Conservation (phyloP, 2,113 vertebrate species). For the Rousettus leschenaultii region DNA sequence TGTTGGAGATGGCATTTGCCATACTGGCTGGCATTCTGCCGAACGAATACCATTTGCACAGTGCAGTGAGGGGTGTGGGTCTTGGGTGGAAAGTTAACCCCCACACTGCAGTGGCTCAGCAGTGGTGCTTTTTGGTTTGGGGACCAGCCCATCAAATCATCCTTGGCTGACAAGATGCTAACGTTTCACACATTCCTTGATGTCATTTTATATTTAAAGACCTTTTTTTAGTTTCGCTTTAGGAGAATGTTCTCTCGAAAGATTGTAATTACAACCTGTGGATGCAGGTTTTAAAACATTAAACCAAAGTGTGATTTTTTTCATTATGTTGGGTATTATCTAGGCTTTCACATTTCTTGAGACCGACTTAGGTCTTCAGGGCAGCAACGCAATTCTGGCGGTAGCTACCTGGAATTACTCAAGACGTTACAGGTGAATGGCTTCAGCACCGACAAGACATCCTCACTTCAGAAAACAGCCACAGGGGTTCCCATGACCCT, state of each 20-base stretch:
- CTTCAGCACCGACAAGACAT: neutral
- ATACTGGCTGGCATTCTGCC: neutral
- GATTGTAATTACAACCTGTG: neutral
- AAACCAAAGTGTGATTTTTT: neutral
- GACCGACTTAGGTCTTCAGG: neutral
- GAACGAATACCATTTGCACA: neutral
- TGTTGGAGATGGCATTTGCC: slow-evolving; percentile 29
- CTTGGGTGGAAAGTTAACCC: neutral
- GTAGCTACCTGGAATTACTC: neutral
- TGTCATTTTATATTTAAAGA: neutral
- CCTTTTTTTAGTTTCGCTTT: neutral
- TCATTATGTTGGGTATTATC: neutral
- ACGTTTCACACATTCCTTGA: neutral
- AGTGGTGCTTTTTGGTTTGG: neutral
- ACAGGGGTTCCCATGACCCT: no score
- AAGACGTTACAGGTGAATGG: neutral
- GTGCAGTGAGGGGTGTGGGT: neutral
- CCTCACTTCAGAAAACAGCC: neutral
- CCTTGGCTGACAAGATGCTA: neutral
- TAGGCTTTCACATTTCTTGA: neutral
- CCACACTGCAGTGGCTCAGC: neutral
- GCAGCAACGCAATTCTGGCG: neutral
- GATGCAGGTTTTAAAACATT: neutral
- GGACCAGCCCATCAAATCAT: neutral
- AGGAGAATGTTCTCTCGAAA: neutral